Evolutionary conservation across 2,797 vertebrate genomes (phyloP).

Genomic region (Molossus molossus): DNA sequence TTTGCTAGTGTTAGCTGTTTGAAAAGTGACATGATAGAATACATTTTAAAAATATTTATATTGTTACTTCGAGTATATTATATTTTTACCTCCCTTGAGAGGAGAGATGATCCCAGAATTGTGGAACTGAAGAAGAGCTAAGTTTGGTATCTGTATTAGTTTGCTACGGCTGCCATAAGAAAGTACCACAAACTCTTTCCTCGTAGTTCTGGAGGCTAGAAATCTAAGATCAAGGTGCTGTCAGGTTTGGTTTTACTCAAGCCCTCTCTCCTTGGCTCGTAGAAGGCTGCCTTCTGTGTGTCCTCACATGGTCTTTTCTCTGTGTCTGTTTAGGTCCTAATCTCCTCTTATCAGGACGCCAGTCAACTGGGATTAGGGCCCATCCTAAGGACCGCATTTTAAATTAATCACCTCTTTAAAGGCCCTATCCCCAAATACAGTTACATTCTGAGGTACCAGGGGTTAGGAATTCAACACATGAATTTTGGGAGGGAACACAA

Average conservation of each 20-base stretch:
- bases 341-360: conserved; percentile 4
- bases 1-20: conserved; percentile 17
- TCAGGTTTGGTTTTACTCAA: not conserved
- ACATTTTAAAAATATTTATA: not conserved
- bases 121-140: not conserved
- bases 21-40: not conserved
- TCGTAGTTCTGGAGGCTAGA: not conserved
- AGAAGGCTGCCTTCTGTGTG: not conserved
- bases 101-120: not conserved
- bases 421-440: not conserved
- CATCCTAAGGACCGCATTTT: not conserved
- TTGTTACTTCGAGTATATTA: not conserved
- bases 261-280: not conserved
- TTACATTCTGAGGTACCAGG: not conserved
- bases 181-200: not conserved
- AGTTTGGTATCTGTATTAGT: not conserved
- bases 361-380: not conserved
- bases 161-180: not conserved
- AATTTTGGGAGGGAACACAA: not conserved
- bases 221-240: not conserved
- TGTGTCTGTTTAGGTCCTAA: not conserved
- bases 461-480: not conserved
- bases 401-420: not conserved
- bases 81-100: conserved; percentile 12
- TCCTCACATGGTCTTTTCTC: not conserved